Evolutionary conservation across 2,797 vertebrate species (phyloP).

Genomic region (Brotogeris chrysoptera): DNA sequence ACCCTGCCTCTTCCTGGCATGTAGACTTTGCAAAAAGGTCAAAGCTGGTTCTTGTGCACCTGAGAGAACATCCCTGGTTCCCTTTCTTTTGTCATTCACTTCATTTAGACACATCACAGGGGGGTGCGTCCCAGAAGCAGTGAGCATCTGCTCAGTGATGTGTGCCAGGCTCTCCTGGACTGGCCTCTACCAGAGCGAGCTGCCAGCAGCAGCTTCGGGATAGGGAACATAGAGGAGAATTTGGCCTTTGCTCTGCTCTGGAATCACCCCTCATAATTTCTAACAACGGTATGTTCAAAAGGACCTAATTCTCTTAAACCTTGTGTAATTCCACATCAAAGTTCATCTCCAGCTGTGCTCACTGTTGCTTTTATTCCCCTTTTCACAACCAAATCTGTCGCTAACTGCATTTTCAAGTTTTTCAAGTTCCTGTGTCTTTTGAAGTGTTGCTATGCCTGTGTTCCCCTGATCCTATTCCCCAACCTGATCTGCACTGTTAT

Average conservation of each 20-base stretch:
- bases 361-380: conserved; percentile 23
- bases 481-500: conserved; percentile 48
- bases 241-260: background rate
- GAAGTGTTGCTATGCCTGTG: conserved; percentile 30
- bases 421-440: conserved; percentile 43
- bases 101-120: background rate
- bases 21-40: background rate
- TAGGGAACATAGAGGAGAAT: background rate
- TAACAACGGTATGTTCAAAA: conserved; percentile 13
- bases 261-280: background rate
- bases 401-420: conserved; percentile 52
- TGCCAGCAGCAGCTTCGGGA: background rate
- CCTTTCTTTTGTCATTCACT: background rate
- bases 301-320: conserved; percentile 34
- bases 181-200: background rate
- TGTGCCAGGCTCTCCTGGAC: background rate
- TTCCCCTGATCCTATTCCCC: conserved; percentile 33
- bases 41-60: background rate
- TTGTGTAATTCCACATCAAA: conserved; percentile 50
- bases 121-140: background rate
- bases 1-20: background rate
- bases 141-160: fast-evolving
- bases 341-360: conserved; percentile 50
- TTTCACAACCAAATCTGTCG: conserved; percentile 55
- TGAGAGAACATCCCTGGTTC: background rate